These are phyloP conservation scores for Argyrosomus regius DNA, from an alignment of 2,797 vertebrate species.

Conservation along the genomic window DNA sequence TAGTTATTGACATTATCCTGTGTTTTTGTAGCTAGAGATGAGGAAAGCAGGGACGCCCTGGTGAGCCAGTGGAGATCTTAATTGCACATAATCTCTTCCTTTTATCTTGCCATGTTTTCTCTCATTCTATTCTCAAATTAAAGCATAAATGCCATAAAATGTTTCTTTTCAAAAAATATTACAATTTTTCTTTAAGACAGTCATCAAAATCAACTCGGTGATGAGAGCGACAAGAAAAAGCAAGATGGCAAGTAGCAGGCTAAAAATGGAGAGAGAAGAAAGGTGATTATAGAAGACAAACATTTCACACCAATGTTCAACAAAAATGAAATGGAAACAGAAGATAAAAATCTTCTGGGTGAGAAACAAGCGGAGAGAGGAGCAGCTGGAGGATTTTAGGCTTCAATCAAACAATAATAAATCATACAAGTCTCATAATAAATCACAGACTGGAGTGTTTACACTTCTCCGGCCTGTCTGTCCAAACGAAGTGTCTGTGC, in stretches of 20 bases:
- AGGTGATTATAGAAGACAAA: slow-evolving; percentile 26
- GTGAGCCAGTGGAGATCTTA: background rate
- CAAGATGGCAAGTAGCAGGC: background rate
- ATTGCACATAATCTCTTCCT: background rate
- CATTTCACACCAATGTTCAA: slow-evolving; percentile 36
- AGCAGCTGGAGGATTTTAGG: slow-evolving; percentile 61
- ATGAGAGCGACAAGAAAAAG: background rate
- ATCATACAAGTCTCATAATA: slow-evolving; percentile 58
- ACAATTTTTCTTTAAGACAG: background rate
- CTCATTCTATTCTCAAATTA: background rate
- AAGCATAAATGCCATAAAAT: background rate
- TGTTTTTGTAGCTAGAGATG: background rate
- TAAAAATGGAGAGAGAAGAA: background rate
- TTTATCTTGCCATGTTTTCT: background rate
- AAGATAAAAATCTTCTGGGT: slow-evolving; percentile 22
- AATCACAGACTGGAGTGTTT: slow-evolving; percentile 67
- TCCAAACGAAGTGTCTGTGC: slow-evolving; percentile 50
- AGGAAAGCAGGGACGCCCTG: background rate
- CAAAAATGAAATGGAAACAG: slow-evolving; percentile 7
- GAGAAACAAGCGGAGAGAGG: slow-evolving; percentile 20
- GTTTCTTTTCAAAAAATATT: background rate
- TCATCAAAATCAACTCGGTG: background rate
- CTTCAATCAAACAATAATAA: slow-evolving; percentile 77
- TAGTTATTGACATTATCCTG: background rate
- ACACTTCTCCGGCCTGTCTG: slow-evolving; percentile 35